Percentiles rank a stretch among this genome's conserved stretches.
Conservation (phyloP, 35 echinoderm and acorn worm species). For the Ophioderma brevispina region DNA sequence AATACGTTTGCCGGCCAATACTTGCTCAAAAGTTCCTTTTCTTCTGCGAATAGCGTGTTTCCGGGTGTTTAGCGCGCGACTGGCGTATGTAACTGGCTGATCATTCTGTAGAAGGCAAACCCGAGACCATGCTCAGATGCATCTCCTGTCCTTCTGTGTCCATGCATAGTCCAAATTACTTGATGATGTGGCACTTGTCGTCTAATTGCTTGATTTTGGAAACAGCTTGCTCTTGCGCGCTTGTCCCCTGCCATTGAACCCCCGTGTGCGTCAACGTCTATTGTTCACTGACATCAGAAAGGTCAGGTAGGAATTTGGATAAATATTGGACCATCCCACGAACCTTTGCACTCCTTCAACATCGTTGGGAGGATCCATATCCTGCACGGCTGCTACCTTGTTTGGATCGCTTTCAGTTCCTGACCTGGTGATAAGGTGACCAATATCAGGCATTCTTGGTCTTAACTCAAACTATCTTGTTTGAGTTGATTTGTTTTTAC, state of each 20-base stretch:
- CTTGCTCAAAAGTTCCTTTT: conserved; percentile 74
- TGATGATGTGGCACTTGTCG: conserved; percentile 52
- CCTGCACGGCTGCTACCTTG: no score
- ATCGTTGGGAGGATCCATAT: not conserved
- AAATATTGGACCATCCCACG: conserved; percentile 31
- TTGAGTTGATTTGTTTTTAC: no score
- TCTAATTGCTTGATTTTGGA: conserved; percentile 32
- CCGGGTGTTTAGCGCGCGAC: conserved; percentile 61
- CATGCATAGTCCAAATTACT: conserved; percentile 38
- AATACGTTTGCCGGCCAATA: conserved; percentile 62
- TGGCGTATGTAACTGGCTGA: conserved; percentile 69
- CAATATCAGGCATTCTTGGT: no score
- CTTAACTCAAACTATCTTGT: no score
- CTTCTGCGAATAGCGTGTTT: conserved; percentile 82
- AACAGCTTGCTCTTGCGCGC: conserved; percentile 36
- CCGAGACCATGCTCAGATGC: conserved; percentile 58
- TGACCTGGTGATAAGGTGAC: no score
- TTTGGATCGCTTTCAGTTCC: no score
- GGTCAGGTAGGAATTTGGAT: conserved; percentile 51
- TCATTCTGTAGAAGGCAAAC: conserved; percentile 47
- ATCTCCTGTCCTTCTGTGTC: conserved; percentile 75
- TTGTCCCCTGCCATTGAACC: conserved; percentile 10
- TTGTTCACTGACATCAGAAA: conserved; percentile 49
- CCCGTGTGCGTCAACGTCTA: conserved; percentile 31
- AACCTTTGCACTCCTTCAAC: no score